phyloP scores from a whole-genome alignment of 2,888 invertebrate species.

The Tribolium freemani region DNA sequence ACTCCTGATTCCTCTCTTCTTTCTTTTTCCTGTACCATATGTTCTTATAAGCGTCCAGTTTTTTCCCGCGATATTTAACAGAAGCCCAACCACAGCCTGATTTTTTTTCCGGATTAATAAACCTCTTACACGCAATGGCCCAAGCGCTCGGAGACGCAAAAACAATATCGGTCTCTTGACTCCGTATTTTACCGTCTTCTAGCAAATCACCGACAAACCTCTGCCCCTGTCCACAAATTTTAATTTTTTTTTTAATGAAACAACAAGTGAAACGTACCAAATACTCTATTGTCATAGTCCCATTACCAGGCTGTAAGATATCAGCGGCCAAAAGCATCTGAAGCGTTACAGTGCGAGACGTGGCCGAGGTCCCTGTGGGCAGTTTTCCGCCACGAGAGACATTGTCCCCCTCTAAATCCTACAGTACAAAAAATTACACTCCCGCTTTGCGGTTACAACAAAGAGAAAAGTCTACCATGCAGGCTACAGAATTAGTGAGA shows the following conservation, averaged over 20 bases:
- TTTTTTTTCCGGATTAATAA: conserved; percentile 92
- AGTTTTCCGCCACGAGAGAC: conserved; percentile 56
- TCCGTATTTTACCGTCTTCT: conserved; percentile 89
- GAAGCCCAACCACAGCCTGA: conserved; percentile 96
- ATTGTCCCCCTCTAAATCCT: conserved; percentile 63
- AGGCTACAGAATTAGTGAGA: conserved; percentile 11
- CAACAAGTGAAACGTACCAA: conserved; percentile 75
- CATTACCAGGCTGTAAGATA: conserved; percentile 86
- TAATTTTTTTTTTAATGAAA: conserved; percentile 15
- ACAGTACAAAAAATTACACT: conserved; percentile 37
- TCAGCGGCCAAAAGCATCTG: conserved; percentile 89
- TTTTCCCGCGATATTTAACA: conserved; percentile 88
- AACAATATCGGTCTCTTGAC: conserved; percentile 88
- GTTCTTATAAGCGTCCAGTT: conserved; percentile 90
- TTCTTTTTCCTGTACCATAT: conserved; percentile 81
- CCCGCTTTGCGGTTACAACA: too few species aligned
- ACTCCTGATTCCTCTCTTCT: conserved; percentile 63
- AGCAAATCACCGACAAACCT: conserved; percentile 90
- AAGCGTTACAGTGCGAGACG: conserved; percentile 78
- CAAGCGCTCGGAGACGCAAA: conserved; percentile 93
- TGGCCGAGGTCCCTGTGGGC: conserved; percentile 55
- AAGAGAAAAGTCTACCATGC: conserved; percentile 20
- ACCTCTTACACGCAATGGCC: conserved; percentile 93
- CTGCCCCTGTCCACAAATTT: conserved; percentile 76
- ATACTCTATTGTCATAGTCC: conserved; percentile 91